Evolutionary conservation across 2,888 invertebrate species (phyloP).

Genomic region (Torymus texanus): DNA sequence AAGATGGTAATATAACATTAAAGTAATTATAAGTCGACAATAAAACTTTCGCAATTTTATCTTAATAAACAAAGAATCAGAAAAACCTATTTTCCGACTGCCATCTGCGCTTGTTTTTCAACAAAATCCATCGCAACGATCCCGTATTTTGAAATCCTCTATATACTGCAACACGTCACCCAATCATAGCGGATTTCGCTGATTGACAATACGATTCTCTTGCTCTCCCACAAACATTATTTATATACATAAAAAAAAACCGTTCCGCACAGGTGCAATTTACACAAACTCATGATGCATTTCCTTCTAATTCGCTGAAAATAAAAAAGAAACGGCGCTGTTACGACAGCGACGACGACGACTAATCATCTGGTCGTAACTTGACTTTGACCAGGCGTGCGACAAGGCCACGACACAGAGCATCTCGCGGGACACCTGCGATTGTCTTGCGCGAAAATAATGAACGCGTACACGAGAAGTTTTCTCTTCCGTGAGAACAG

Average conservation of each 20-base stretch:
- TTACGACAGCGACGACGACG: not conserved
- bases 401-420: conserved; percentile 32
- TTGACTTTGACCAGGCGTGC: conserved; percentile 52
- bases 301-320: conserved; percentile 34
- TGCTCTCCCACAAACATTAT: not conserved
- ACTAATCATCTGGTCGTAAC: conserved; percentile 36
- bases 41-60: no score
- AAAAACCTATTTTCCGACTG: not conserved
- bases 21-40: no score
- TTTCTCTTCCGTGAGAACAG: conserved; percentile 56
- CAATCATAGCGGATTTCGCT: conserved; percentile 3
- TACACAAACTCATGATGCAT: not conserved
- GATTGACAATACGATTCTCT: not conserved
- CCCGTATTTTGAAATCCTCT: conserved; percentile 24
- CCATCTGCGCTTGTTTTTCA: not conserved
- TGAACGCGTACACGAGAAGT: conserved; percentile 22
- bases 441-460: conserved; percentile 47
- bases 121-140: not conserved
- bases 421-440: conserved; percentile 45
- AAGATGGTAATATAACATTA: no score
- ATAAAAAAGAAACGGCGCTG: conserved; percentile 3
- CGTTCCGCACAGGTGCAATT: conserved; percentile 44
- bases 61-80: no score
- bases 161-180: not conserved
- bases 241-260: not conserved